These are phyloP conservation scores for Augiades crinisus DNA, from an alignment of 2,888 invertebrate genomes.

Conservation along the genomic window DNA sequence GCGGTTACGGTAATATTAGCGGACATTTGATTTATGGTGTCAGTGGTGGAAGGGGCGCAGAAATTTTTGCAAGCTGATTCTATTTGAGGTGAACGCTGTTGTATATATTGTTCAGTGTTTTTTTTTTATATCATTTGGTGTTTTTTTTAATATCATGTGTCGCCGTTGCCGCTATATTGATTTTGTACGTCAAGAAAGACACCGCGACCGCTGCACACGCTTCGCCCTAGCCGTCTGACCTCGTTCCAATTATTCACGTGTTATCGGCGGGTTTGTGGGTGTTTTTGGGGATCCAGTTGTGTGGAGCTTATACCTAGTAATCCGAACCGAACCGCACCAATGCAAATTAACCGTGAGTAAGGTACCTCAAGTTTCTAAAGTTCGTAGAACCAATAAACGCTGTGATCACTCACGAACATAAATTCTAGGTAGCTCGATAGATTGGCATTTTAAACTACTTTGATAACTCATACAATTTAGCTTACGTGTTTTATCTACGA, in stretches of 20 bases:
- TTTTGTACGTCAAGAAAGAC: slow-evolving; percentile 64
- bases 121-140: slow-evolving; percentile 41
- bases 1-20: slow-evolving; percentile 19
- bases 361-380: neutral
- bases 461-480: too few relatives aligned
- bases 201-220: slow-evolving; percentile 54
- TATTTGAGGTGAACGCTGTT: slow-evolving; percentile 55
- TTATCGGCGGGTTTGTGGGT: slow-evolving; percentile 39
- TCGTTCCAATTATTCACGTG: slow-evolving; percentile 63
- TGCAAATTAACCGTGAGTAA: slow-evolving; percentile 28
- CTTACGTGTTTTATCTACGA: too few relatives aligned
- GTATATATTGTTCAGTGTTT: slow-evolving; percentile 27
- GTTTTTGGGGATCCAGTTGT: slow-evolving; percentile 36
- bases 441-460: neutral
- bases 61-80: slow-evolving; percentile 65
- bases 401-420: slow-evolving; percentile 11
- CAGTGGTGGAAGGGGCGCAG: slow-evolving; percentile 24
- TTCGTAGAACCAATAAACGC: slow-evolving; percentile 8
- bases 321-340: slow-evolving; percentile 17
- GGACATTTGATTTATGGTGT: slow-evolving; percentile 6
- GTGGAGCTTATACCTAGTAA: slow-evolving; percentile 27
- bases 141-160: slow-evolving; percentile 1
- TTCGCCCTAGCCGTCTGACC: slow-evolving; percentile 50
- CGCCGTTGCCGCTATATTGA: slow-evolving; percentile 59
- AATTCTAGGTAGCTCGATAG: neutral